Conservation (phyloP, 2,888 invertebrate species). For the Xylocampa areola region DNA sequence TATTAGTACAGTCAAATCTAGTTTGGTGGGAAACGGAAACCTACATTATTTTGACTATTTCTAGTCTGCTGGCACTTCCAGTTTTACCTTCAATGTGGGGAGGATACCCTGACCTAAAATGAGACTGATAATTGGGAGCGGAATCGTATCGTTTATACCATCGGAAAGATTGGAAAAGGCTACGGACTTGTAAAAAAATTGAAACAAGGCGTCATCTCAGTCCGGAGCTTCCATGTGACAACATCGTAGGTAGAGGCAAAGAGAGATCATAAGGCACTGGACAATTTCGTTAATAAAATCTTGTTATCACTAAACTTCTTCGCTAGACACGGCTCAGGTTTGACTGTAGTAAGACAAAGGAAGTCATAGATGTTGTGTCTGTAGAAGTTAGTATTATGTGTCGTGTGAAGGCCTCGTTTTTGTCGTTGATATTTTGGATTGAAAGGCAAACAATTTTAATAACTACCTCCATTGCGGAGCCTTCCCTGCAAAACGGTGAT, state of each 20-base stretch:
- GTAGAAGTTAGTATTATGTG: too few species aligned
- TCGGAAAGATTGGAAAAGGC: background rate
- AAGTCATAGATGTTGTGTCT: background rate
- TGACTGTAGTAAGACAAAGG: constrained; percentile 25
- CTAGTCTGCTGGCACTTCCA: background rate
- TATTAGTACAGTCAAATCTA: constrained; percentile 29
- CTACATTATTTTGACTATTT: background rate
- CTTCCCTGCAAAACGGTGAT: too few species aligned
- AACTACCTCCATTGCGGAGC: too few species aligned
- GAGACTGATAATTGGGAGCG: background rate
- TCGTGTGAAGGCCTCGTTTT: background rate
- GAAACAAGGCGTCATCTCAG: background rate
- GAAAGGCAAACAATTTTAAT: too few species aligned
- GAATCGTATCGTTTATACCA: background rate
- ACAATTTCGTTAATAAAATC: background rate
- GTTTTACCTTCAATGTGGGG: constrained; percentile 1
- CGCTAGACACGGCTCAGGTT: constrained; percentile 12
- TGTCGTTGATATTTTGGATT: constrained; percentile 12
- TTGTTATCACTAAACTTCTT: constrained; percentile 4
- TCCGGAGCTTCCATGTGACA: constrained; percentile 6
- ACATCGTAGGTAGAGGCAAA: constrained; percentile 9
- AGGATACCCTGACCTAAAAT: constrained; percentile 4
- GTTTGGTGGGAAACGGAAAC: background rate
- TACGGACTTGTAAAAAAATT: background rate
- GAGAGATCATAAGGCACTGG: background rate